Evolutionary conservation across 2,888 invertebrate species (phyloP), one percentile per base, ranked within the genome.

Genomic region (Cheilosia vulpina): DNA sequence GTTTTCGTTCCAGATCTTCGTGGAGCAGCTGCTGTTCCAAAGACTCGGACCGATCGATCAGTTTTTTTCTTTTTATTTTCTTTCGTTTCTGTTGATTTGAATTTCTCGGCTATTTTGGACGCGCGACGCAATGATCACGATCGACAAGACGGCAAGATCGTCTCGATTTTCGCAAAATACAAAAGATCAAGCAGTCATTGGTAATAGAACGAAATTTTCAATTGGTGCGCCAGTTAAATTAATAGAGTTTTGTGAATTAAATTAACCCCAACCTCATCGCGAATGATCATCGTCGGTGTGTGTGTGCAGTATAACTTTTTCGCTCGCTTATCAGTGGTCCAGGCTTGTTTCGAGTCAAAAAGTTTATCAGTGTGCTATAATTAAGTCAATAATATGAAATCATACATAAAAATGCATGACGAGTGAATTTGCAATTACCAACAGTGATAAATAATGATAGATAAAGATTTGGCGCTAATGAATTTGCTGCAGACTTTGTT

Each of bases 1-100:
- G 84, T 85, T 85, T 85, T 80, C 75, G 78, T 85, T 80, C 80
- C 84, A 85, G 84, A 85, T 85, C 84, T 85, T 85, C 66, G 27
- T 66, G 84, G 71, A 85, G 84, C 80, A 84, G 80, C 80, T 65
- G 84, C 80, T 79, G 24, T 69, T 83, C 47, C 50, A 57, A 71
- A 41, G 55, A 57, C 53, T 41, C 66, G 19, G 21, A 45, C 38
- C 27, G 27, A 63, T 15, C 43, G 58, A 34, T 52, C 21, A 27
- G n/a, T 55, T 34, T 73, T 17, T 62, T 38, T 19, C 15, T 47
- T 73, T 17, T 62, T 38, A 15, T 17, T 47, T 43, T 47, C 17
- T 41, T 45, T 53, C 11, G 3, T 38, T 38, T 38, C 0, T 38
- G 13, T 13, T 38, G 38, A 38, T 38, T 38, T 38, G 38, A 38